phyloP scores from a whole-genome alignment of 2,797 vertebrate species.

The Rousettus madagascariensis region DNA sequence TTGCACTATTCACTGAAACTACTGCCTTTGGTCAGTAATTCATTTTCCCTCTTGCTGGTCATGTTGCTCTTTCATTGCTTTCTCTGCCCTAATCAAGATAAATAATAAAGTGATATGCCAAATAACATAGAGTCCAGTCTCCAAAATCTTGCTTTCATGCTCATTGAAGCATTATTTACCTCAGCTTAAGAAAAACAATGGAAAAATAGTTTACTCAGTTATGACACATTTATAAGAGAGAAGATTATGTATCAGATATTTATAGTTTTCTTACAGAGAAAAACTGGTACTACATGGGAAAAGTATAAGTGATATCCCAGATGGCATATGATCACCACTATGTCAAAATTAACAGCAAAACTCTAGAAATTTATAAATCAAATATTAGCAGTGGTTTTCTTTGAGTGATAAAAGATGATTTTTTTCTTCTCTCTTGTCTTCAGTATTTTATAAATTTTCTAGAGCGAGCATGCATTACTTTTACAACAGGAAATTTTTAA shows the following conservation, averaged over 20 bases:
- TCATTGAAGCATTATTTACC: neutral
- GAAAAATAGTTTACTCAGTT: neutral
- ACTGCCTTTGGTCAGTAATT: neutral
- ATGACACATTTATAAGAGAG: neutral
- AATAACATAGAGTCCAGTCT: neutral
- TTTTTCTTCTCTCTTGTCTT: neutral
- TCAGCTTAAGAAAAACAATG: neutral
- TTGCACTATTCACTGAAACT: neutral
- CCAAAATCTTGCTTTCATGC: neutral
- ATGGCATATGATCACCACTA: neutral
- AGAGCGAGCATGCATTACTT: neutral
- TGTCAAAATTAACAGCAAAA: conserved; percentile 35
- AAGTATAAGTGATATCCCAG: neutral
- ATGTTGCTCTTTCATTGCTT: neutral
- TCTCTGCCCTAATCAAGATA: neutral
- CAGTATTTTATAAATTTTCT: neutral
- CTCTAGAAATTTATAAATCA: neutral
- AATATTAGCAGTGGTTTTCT: neutral
- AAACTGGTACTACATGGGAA: neutral
- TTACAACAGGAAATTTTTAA: neutral
- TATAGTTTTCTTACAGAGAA: neutral
- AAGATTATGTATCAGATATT: neutral
- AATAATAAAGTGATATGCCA: neutral
- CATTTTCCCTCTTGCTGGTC: neutral
- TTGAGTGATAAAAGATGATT: neutral